Evolutionary conservation across 2,888 invertebrate species (phyloP).

Genomic region (Epinotia nisella): DNA sequence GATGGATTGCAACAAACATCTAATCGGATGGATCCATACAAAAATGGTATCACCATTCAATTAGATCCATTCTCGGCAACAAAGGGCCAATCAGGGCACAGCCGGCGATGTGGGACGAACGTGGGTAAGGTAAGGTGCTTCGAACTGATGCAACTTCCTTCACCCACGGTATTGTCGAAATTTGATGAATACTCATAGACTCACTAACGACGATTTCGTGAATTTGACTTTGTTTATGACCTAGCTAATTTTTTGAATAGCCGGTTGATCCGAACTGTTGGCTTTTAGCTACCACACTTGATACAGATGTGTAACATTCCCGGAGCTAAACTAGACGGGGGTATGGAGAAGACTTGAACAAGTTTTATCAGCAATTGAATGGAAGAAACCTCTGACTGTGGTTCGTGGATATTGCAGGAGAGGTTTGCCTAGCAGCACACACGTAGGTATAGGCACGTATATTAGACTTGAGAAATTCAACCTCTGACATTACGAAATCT

Average conservation of each 20-base stretch:
- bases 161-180: slow-evolving; percentile 63
- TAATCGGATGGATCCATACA: slow-evolving; percentile 36
- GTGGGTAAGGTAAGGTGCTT: slow-evolving; percentile 67
- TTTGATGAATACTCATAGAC: slow-evolving; percentile 54
- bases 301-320: not conserved
- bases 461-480: no score
- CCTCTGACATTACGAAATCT: no score
- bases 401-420: no score
- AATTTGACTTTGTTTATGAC: not conserved
- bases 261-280: not conserved
- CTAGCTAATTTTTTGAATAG: not conserved
- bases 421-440: no score
- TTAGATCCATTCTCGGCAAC: slow-evolving; percentile 54
- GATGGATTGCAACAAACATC: slow-evolving; percentile 17
- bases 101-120: slow-evolving; percentile 58
- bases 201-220: slow-evolving; percentile 40
- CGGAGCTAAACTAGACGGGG: not conserved
- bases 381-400: not conserved
- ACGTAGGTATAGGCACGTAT: no score
- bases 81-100: slow-evolving; percentile 64
- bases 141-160: slow-evolving; percentile 79
- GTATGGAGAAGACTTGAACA: not conserved
- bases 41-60: slow-evolving; percentile 48
- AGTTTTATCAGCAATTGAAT: not conserved
- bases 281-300: not conserved